Base-by-base conservation (phyloP, 2,113 vertebrate genomes). In the Pangasianodon hypophthalmus region DNA sequence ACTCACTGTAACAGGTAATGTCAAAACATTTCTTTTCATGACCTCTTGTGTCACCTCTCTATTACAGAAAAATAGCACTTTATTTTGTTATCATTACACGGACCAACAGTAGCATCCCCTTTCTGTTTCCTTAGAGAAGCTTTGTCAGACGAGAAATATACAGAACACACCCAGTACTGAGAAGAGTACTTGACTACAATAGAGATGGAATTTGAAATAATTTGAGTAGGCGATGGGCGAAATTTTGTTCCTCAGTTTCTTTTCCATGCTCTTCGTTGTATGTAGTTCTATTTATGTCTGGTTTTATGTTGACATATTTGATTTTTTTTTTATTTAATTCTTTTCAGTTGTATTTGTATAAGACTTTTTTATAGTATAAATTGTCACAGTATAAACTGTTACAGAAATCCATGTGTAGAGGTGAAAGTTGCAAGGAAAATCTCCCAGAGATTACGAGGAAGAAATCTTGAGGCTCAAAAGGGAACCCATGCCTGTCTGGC, bases 201-300 rank as follows among this genome's bases (percentile, higher is more conserved):
- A 84, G 44, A 11, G n/a, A 60, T 44, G 7, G 80, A 9, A 58
- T 58, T 37, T 84, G 50, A 82, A 54, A 82, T 54, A 3, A 82
- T 32, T 82, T 82, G 58, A 50, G 46, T 44, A 54, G 77, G 21
- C 9, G 10, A 67, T 32, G 60, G 32, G 46, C 82, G 56, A 83
- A 58, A 60, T 83, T 81, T 87, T 56, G 56, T 21, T 29, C 26
- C 16, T 73, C 50, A 11, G 29, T 37, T 11, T 67, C 32, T 69
- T 81, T 60, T 5, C 37, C 16, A 41, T 64, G 46, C 16, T 84
- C 50, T 82, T 82, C 50, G 3, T 19, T 32, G 7, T 87, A 71
- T 50, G 60, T 44, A 32, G 60, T 56, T 87, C 54, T 90, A 87
- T 71, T 90, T 87, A 56, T 37, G n/a, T 58, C 18, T 60, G 9